These are phyloP conservation scores for Hypanus sabinus DNA, from an alignment of 2,113 vertebrate species.

Conservation along the genomic window DNA sequence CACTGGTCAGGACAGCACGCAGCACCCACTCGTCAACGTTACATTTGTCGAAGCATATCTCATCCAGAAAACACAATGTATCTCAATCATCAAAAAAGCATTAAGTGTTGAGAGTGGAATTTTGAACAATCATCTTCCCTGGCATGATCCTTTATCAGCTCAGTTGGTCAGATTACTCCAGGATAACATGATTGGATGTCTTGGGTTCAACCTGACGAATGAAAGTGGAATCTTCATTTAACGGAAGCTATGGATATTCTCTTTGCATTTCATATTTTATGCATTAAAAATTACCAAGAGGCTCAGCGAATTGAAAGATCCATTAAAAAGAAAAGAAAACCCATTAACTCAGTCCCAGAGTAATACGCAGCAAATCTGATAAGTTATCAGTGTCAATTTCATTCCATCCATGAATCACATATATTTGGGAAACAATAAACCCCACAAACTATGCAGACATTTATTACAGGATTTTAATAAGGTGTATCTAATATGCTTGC, in stretches of 20 bases:
- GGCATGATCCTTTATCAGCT: not conserved
- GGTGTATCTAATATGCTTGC: not conserved
- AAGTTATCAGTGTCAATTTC: not conserved
- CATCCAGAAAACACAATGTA: too few species aligned
- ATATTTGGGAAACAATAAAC: not conserved
- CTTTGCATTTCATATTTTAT: not conserved
- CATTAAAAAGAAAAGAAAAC: not conserved
- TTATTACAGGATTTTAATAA: not conserved
- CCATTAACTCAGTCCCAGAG: not conserved
- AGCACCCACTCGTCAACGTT: too few species aligned
- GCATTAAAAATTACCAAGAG: not conserved
- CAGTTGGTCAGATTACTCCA: too few species aligned
- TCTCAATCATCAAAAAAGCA: too few species aligned
- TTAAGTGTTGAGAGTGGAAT: too few species aligned
- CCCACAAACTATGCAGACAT: not conserved
- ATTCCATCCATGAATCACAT: not conserved
- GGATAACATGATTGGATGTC: not conserved
- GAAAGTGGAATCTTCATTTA: not conserved
- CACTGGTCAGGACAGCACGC: too few species aligned
- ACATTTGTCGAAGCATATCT: too few species aligned
- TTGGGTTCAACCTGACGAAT: not conserved
- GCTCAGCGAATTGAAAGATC: not conserved
- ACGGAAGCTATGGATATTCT: not conserved
- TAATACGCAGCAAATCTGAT: not conserved
- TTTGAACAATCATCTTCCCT: not conserved